Conservation (phyloP, 2,888 invertebrate species). For the Polydrusus pterygomalis region DNA sequence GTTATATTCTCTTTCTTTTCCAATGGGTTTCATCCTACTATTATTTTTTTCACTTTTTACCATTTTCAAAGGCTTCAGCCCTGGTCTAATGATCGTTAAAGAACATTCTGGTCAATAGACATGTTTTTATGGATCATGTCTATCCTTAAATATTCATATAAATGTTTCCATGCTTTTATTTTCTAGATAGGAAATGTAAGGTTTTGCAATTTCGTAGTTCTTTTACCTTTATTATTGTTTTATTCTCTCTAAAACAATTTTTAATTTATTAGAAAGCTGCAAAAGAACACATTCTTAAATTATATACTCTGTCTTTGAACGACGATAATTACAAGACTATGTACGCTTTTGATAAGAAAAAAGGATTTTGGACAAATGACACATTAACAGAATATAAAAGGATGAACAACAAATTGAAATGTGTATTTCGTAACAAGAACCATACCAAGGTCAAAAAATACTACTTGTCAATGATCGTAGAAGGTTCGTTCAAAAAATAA, state of each 20-base stretch:
- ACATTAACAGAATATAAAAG: slow-evolving; percentile 9
- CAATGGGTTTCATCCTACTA: no score
- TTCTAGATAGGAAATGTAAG: no score
- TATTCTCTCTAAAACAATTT: neutral
- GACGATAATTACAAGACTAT: slow-evolving; percentile 10
- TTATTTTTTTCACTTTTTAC: no score
- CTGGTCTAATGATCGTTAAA: no score
- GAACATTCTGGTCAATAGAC: no score
- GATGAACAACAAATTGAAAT: neutral
- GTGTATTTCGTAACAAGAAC: slow-evolving; percentile 4
- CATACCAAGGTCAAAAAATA: neutral
- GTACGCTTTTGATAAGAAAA: slow-evolving; percentile 23
- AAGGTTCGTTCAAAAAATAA: neutral
- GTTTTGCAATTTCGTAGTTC: neutral
- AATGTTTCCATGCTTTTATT: no score
- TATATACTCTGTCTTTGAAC: neutral
- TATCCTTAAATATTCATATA: no score
- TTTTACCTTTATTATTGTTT: neutral
- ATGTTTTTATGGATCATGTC: no score
- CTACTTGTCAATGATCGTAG: neutral
- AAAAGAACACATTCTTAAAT: neutral
- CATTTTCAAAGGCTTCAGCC: no score
- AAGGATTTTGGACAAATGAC: slow-evolving; percentile 43
- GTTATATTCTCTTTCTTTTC: no score
- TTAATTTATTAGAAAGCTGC: neutral